phyloP scores from a whole-genome alignment of 2,888 invertebrate genomes.

The Cepaea hortensis region DNA sequence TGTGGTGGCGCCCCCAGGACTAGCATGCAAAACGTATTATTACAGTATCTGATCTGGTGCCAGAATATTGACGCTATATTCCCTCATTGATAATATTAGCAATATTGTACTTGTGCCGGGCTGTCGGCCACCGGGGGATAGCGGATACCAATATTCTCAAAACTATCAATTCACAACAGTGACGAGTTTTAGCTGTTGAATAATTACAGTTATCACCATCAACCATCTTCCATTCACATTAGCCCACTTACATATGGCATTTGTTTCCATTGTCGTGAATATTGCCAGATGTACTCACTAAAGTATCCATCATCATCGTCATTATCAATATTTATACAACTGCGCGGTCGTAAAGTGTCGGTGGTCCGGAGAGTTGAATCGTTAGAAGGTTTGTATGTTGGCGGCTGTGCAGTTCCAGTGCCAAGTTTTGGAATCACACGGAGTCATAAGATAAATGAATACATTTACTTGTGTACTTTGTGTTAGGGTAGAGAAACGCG shows the following conservation, averaged over 20 bases:
- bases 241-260: background rate
- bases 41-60: constrained; percentile 35
- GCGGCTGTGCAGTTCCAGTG: too few relatives aligned
- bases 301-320: too few relatives aligned
- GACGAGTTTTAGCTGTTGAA: background rate
- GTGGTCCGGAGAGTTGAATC: too few relatives aligned
- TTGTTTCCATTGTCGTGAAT: too few relatives aligned
- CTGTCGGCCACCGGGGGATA: background rate
- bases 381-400: too few relatives aligned
- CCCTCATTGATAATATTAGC: constrained; percentile 35
- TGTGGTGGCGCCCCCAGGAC: constrained; percentile 32
- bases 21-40: constrained; percentile 44
- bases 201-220: constrained; percentile 1
- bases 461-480: too few relatives aligned
- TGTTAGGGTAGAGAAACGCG: too few relatives aligned
- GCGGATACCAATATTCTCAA: background rate
- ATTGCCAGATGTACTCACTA: too few relatives aligned
- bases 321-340: too few relatives aligned
- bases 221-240: background rate
- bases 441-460: too few relatives aligned
- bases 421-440: too few relatives aligned
- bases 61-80: constrained; percentile 39
- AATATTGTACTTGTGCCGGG: constrained; percentile 3
- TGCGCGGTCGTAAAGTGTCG: too few relatives aligned
- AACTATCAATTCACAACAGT: constrained; percentile 18